Evolutionary conservation across 1,140 invertebrate species (phyloP).

Genomic region (Eciton burchellii): DNA sequence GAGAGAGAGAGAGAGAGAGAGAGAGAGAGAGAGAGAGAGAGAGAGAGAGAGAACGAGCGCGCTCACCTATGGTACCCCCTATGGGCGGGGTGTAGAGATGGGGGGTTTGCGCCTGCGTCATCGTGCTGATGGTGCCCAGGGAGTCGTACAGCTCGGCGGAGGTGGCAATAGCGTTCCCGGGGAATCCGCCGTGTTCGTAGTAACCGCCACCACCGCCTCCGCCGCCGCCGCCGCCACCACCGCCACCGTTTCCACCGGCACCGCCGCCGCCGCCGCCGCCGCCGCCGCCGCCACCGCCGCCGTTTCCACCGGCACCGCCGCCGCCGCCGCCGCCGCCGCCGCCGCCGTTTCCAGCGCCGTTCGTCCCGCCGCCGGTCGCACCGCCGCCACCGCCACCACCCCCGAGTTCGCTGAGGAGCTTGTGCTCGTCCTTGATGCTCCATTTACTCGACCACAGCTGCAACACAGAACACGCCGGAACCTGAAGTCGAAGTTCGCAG

Average conservation of each 20-base stretch:
- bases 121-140: constrained; percentile 89
- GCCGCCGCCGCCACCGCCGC: constrained; percentile 75
- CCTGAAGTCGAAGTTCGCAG: constrained; percentile 68
- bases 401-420: constrained; percentile 92
- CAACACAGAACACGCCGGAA: constrained; percentile 66
- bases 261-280: constrained; percentile 86
- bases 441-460: constrained; percentile 95
- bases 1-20: constrained; percentile 20
- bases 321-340: constrained; percentile 49
- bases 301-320: constrained; percentile 76
- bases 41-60: constrained; percentile 66
- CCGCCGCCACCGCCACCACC: constrained; percentile 85
- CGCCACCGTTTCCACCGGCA: constrained; percentile 82
- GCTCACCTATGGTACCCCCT: constrained; percentile 90
- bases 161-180: constrained; percentile 86
- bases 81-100: constrained; percentile 92
- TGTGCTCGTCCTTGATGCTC: constrained; percentile 95
- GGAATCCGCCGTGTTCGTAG: constrained; percentile 88
- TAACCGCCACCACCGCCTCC: constrained; percentile 84
- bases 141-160: constrained; percentile 90
- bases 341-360: constrained; percentile 79
- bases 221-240: constrained; percentile 76
- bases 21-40: constrained; percentile 46
- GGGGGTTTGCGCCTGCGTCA: constrained; percentile 89
- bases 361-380: constrained; percentile 75